Base-by-base conservation (phyloP, 2,888 invertebrate genomes). In the Rhogogaster chlorosoma region DNA sequence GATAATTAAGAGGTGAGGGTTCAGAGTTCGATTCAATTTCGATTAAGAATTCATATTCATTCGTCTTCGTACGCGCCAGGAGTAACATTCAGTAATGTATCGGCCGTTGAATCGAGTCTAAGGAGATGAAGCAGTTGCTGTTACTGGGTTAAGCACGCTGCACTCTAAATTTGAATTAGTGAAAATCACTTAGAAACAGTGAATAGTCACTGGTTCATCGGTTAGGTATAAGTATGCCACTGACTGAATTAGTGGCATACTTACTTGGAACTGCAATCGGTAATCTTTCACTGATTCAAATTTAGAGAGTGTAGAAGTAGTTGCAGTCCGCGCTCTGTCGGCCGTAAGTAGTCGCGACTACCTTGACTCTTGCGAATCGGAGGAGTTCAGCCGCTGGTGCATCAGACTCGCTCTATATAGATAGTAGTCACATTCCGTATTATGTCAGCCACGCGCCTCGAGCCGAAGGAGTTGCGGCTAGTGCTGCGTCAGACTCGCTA, bases 371-470 rank as follows among this genome's bases (percentile, higher is more conserved):
- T n/a, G n/a, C 36, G 15, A 32, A 22, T 22, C 42, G 22, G 32
- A 18, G 12, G 67, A 32, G 26, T 26, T 38, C 15, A 38, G n/a
- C 38, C 26, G 38, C 71, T 22, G 10, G 22, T 36, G 6, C 29
- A n/a, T 73, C 18, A 73, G 42, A 10, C 71, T 18, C 12, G 71
- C 71, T 29, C 9, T 15, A 1, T 22, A 73, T n/a, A n/a, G n/a
- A n/a, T n/a, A n/a, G 71, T 73, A 26, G 71, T 73, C 2, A 73
- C 22, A 42, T 12, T 10, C 42, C 12, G 42, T 18, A 42, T n/a
- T 26, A n/a, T 12, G 42, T 42, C 71, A 73, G 71, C 71, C 71
- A 42, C 71, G 64, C 64, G 67, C 26, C 67, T 15, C 67, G 26
- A 67, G 36, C 61, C 70, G n/a, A 36, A 32, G 36, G 36, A 70